Conservation (phyloP, 2,797 vertebrate species). For the Cacajao melanocephalus region DNA sequence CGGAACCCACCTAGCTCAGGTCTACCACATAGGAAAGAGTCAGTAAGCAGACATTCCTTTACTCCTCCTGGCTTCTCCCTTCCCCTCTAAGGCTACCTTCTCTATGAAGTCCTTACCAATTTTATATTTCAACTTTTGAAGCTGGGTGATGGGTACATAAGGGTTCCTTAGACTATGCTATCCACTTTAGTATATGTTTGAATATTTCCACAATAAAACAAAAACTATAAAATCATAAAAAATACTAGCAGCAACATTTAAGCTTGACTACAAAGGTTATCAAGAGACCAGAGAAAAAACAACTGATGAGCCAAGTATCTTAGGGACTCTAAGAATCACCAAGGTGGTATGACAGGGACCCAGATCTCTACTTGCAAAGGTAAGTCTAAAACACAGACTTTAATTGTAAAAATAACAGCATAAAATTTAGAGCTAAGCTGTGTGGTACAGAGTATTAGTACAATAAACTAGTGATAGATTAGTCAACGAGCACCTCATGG, state of each 20-base stretch:
- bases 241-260: neutral
- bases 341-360: neutral
- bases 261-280: neutral
- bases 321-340: neutral
- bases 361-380: neutral
- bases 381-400: neutral
- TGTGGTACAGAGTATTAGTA: neutral
- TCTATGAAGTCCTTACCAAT: neutral
- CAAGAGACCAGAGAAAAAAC: neutral
- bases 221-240: neutral
- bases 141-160: neutral
- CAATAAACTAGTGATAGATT: neutral
- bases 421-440: neutral
- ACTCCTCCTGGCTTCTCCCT: neutral
- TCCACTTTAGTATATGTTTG: neutral
- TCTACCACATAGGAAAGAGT: neutral
- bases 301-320: neutral
- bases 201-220: neutral
- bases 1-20: neutral
- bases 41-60: neutral
- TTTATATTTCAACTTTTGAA: neutral
- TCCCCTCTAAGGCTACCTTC: neutral
- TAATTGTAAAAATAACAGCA: neutral
- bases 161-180: neutral
- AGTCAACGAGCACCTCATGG: neutral